Evolutionary conservation across 2,888 invertebrate genomes (phyloP), one percentile per base, ranked within the genome.

Genomic region (Pyrrhosoma nymphula): DNA sequence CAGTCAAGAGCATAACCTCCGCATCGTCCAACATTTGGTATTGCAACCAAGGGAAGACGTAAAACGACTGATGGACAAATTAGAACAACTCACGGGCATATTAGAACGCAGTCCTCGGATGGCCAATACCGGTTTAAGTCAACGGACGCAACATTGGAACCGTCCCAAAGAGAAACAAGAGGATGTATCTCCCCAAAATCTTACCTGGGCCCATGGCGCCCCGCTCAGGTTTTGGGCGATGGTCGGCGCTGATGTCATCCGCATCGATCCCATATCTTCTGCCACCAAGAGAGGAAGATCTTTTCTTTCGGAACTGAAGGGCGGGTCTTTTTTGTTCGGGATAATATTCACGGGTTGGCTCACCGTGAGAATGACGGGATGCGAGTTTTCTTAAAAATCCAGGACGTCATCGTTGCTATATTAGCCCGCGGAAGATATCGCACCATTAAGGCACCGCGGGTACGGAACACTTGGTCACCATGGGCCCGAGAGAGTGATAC

Each of bases 161-260:
- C 60, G 60, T 60, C 16, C 20, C 60, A 60, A 12, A 69, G 69
- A 14, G 20, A 69, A n/a, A n/a, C 26, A n/a, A 14, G 82, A 18
- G 35, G 82, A 35, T 4, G 82, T 35, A 26, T 89, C 88, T 6
- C 23, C 47, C 47, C 23, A 2, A 47, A 47, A 47, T 39, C 89
- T 89, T 89, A 89, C 89, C 89, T 89, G 89, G 89, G 89, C 89
- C 89, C 89, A 89, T 89, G 89, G 89, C 56, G 35, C 89, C 56
- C n/a, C 55, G 55, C 56, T 89, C 89, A 56, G 89, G 56, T 26
- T 89, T n/a, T 56, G 89, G 56, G 89, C n/a, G 89, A 89, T 55
- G 89, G 35, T 89, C n/a, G 89, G 89, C 47, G n/a, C 35, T 8
- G 89, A 89, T 14, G 89, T 26, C 89, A 89, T 56, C 89, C 47